Conservation (phyloP, 1,140 invertebrate genomes). For the Nymphalis io region DNA sequence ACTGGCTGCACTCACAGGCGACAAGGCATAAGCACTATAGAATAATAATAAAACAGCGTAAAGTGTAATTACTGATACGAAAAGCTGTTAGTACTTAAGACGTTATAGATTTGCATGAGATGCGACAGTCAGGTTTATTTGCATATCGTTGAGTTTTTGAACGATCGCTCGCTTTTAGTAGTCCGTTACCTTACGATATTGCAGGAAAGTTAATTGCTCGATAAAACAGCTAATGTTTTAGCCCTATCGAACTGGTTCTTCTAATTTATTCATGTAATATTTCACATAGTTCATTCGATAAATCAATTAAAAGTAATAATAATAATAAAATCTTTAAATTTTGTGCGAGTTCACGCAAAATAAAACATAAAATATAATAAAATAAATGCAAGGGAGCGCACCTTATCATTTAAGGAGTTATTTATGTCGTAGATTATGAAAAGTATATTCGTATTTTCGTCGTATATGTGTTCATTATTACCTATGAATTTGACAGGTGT, state of each 20-base stretch:
- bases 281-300: not conserved
- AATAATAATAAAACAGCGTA: constrained; percentile 66
- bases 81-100: constrained; percentile 56
- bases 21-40: constrained; percentile 56
- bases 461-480: no score
- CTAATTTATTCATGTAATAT: not conserved
- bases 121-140: constrained; percentile 38
- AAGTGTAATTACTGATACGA: constrained; percentile 64
- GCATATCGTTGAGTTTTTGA: constrained; percentile 39
- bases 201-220: constrained; percentile 19
- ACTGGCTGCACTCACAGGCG: constrained; percentile 58
- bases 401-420: no score
- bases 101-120: constrained; percentile 55
- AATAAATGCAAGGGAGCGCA: no score
- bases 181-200: constrained; percentile 26
- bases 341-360: no score
- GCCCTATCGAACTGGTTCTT: not conserved
- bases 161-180: constrained; percentile 35
- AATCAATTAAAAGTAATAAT: no score
- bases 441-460: no score
- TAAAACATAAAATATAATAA: no score
- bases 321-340: no score
- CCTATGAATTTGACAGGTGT: no score
- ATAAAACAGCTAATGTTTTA: constrained; percentile 20
- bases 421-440: no score